phyloP scores from a whole-genome alignment of 2,888 invertebrate genomes.

The Plagodis pulveraria region DNA sequence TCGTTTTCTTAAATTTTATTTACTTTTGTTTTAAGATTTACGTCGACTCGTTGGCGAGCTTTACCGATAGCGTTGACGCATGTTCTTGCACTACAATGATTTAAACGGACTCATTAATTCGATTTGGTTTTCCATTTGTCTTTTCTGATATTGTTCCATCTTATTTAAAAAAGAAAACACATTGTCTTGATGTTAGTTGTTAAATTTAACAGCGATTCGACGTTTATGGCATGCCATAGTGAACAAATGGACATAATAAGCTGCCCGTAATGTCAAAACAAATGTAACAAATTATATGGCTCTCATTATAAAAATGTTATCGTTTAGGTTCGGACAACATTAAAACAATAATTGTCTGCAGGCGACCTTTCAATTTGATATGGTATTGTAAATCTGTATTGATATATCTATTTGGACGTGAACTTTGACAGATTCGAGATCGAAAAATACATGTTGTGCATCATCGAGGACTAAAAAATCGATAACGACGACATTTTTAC shows the following conservation, averaged over 20 bases:
- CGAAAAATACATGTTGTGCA: neutral
- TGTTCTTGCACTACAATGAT: constrained; percentile 26
- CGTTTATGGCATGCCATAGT: constrained; percentile 13
- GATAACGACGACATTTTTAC: neutral
- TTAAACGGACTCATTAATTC: constrained; percentile 33
- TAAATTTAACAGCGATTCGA: neutral
- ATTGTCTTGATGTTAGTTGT: too few species aligned
- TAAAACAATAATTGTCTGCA: constrained; percentile 3
- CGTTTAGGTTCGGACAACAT: neutral
- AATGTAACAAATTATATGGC: neutral
- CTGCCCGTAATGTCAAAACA: constrained; percentile 10
- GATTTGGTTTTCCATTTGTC: constrained; percentile 24
- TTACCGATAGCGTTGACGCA: constrained; percentile 27
- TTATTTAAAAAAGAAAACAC: too few species aligned
- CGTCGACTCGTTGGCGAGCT: constrained; percentile 25
- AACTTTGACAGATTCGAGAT: constrained; percentile 10
- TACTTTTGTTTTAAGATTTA: constrained; percentile 12
- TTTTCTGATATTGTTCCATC: neutral
- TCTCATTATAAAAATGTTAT: neutral
- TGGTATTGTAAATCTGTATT: constrained; percentile 11
- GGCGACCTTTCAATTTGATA: neutral
- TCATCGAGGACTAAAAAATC: constrained; percentile 1
- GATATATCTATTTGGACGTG: constrained; percentile 9
- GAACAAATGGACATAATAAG: constrained; percentile 10
- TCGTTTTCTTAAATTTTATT: neutral